Base-by-base conservation (phyloP, 2,888 invertebrate species). In the Ophioninae sp. region DNA sequence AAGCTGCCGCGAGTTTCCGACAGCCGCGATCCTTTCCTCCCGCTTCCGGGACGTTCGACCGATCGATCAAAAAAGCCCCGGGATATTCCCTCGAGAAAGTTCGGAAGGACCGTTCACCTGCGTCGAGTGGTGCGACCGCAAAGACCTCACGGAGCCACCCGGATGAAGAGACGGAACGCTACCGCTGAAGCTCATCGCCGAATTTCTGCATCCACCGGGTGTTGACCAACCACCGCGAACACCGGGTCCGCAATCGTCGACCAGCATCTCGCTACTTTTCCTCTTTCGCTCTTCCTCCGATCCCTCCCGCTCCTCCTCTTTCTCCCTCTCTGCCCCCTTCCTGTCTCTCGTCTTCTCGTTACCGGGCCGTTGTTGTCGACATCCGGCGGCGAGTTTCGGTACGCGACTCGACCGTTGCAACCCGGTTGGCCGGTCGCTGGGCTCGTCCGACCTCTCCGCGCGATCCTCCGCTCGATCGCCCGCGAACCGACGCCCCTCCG, bases 91-190 rank as follows among this genome's bases (percentile, higher is more conserved):
- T 50, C 6, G 13, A 6, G 17, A 50, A 13, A n/a, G n/a, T n/a
- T n/a, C n/a, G n/a, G n/a, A n/a, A n/a, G n/a, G n/a, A n/a, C n/a
- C n/a, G n/a, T n/a, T n/a, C n/a, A n/a, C n/a, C 89, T 92, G 91
- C 83, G 88, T 88, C 50, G 92, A 92, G 72, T 92, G 92, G 84
- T 92, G 92, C 68, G 92, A 92, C 83, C 92, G 86, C 56, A 92
- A 86, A 6, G 92, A 92, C 85, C 92, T 88, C 84, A 92, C 88
- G 64, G 92, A 92, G 80, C 92, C 92, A 21, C 91, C 87, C 7
- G 91, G 91, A 82, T 92, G 92, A n/a, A 92, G 89, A 7, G 92
- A 92, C 21, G 92, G 92, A 64, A 92, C 92, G 82, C 92, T 92
- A 74, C 92, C 92, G n/a, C 91, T 91, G 81, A 92, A 91, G 86